Evolutionary conservation across 2,797 vertebrate genomes (phyloP).

Genomic region (Poecilia velifera): DNA sequence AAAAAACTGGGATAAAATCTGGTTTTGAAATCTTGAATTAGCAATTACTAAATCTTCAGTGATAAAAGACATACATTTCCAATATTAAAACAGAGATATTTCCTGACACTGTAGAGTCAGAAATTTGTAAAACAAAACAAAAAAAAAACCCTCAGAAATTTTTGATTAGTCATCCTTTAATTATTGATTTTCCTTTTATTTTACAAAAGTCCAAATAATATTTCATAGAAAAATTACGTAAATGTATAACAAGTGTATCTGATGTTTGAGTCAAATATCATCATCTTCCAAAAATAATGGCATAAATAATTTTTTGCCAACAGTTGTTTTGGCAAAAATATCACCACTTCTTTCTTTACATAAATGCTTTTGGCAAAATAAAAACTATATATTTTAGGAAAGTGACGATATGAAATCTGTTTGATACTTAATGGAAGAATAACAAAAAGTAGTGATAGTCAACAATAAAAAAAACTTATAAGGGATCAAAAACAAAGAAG

Average conservation of each 20-base stretch:
- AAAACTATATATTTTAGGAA: too few species aligned
- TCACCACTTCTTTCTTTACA: too few species aligned
- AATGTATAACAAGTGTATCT: constrained; percentile 5
- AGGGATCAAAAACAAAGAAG: not conserved
- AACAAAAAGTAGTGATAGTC: not conserved
- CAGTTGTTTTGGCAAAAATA: too few species aligned
- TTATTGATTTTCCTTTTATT: not conserved
- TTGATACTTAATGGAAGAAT: not conserved
- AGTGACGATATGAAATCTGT: not conserved
- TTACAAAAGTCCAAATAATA: not conserved
- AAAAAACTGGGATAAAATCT: not conserved
- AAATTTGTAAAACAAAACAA: not conserved
- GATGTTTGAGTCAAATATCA: constrained; percentile 1
- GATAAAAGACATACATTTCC: not conserved
- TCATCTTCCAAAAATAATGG: too few species aligned
- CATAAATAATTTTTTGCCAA: too few species aligned
- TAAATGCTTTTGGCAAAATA: too few species aligned
- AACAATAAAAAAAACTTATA: not conserved
- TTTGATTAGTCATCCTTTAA: not conserved
- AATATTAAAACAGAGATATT: not conserved
- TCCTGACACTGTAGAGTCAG: not conserved
- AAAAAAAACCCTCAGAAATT: too few species aligned
- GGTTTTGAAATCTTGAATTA: not conserved
- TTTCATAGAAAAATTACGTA: not conserved
- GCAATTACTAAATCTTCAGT: not conserved